Percentiles rank a stretch among this genome's conserved stretches.
Conservation (phyloP, 1,140 invertebrate genomes). For the Hyphantria cunea region DNA sequence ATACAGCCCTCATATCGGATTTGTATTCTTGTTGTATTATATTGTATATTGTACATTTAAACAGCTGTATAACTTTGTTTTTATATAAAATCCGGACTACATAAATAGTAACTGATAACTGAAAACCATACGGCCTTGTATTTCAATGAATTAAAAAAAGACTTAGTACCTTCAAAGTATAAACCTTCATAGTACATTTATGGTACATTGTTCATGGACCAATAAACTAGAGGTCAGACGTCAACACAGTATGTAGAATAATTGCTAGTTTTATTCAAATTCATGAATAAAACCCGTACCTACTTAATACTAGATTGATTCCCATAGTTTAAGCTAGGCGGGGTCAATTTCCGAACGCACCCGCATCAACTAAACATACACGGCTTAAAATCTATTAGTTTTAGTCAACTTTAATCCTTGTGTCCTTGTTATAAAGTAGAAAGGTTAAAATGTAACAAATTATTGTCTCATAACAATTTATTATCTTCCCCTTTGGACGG, state of each 20-base stretch:
- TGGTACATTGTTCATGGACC: neutral
- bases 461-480: slow-evolving; percentile 45
- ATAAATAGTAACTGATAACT: too few species aligned
- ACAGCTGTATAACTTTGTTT: too few species aligned
- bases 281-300: slow-evolving; percentile 23
- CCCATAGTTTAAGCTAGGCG: slow-evolving; percentile 35
- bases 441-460: slow-evolving; percentile 24
- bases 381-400: slow-evolving; percentile 29
- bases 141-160: too few species aligned
- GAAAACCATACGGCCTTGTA: too few species aligned
- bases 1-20: too few species aligned
- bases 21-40: too few species aligned
- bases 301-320: slow-evolving; percentile 42
- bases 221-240: neutral
- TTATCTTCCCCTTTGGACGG: slow-evolving; percentile 58
- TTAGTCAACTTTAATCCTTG: slow-evolving; percentile 47
- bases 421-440: slow-evolving; percentile 39
- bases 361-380: slow-evolving; percentile 49
- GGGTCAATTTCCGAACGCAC: slow-evolving; percentile 58
- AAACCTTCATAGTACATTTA: too few species aligned
- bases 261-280: slow-evolving; percentile 6
- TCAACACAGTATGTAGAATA: neutral
- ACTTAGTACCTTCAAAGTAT: too few species aligned
- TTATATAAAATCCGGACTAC: too few species aligned
- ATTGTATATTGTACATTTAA: too few species aligned